A percentile compares a stretch with the other conserved stretches of the same genome.
These are phyloP conservation scores for Carpatolechia fugitivella DNA, from an alignment of 2,888 invertebrate species.

Conservation along the genomic window DNA sequence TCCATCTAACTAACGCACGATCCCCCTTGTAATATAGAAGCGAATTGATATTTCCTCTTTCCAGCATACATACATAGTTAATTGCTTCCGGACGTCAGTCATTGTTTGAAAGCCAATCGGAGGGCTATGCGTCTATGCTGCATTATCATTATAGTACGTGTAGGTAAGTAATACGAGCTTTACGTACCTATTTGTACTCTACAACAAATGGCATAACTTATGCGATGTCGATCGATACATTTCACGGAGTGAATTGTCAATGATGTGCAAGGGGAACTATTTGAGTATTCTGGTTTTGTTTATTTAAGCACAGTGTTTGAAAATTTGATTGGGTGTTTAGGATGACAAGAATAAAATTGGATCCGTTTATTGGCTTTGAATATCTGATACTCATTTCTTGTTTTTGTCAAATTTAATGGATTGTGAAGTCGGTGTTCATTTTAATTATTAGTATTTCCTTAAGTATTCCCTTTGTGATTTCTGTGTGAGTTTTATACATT, in stretches of 20 bases:
- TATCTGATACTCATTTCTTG: too few species aligned
- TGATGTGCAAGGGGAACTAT: not conserved
- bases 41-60: slow-evolving; percentile 79
- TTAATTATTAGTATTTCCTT: too few species aligned
- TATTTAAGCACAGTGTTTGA: too few species aligned
- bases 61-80: slow-evolving; percentile 42
- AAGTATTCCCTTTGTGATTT: too few species aligned
- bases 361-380: too few species aligned
- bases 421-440: too few species aligned
- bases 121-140: slow-evolving; percentile 15
- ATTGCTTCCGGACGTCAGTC: slow-evolving; percentile 74
- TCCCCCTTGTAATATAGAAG: slow-evolving; percentile 48
- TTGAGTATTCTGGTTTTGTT: not conserved
- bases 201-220: slow-evolving; percentile 10
- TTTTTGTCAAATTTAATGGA: too few species aligned
- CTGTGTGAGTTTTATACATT: too few species aligned
- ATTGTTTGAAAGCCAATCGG: slow-evolving; percentile 60
- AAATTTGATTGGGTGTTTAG: too few species aligned
- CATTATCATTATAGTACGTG: not conserved
- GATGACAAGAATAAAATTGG: too few species aligned
- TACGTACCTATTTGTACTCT: not conserved
- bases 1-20: slow-evolving; percentile 37
- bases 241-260: not conserved
- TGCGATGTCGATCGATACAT: slow-evolving; percentile 8
- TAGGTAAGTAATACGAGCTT: slow-evolving; percentile 1